These are phyloP conservation scores for Eulemur albifrons DNA, from an alignment of 2,797 vertebrate genomes.

Conservation along the genomic window DNA sequence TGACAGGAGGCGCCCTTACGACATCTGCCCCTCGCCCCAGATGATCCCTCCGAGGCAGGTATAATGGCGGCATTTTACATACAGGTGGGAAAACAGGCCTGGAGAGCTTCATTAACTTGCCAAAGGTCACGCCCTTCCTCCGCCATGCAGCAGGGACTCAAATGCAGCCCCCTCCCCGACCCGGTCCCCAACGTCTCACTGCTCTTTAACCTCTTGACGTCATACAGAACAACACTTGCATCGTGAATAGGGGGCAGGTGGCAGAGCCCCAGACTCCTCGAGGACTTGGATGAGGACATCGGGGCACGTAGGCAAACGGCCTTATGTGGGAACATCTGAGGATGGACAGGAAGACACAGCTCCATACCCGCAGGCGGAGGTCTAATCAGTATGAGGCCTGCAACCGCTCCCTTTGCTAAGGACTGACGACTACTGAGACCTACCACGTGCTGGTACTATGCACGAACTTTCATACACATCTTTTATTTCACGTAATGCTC, in stretches of 20 bases:
- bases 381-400: background rate
- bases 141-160: fast-evolving
- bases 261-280: background rate
- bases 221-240: background rate
- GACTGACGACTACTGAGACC: background rate
- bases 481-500: background rate
- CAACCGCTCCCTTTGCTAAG: background rate
- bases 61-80: background rate
- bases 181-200: fast-evolving
- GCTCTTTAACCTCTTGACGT: background rate
- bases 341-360: background rate
- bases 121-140: too few species aligned
- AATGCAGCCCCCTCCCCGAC: background rate
- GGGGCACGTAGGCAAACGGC: background rate
- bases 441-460: background rate
- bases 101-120: background rate
- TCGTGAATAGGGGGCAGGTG: background rate
- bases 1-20: fast-evolving
- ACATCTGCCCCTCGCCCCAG: too few species aligned
- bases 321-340: background rate
- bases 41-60: background rate
- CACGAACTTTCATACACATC: background rate
- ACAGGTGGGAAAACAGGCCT: background rate
- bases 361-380: background rate
- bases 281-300: background rate